These are phyloP conservation scores for Carabus problematicus DNA, from an alignment of 2,888 invertebrate genomes.

Conservation along the genomic window DNA sequence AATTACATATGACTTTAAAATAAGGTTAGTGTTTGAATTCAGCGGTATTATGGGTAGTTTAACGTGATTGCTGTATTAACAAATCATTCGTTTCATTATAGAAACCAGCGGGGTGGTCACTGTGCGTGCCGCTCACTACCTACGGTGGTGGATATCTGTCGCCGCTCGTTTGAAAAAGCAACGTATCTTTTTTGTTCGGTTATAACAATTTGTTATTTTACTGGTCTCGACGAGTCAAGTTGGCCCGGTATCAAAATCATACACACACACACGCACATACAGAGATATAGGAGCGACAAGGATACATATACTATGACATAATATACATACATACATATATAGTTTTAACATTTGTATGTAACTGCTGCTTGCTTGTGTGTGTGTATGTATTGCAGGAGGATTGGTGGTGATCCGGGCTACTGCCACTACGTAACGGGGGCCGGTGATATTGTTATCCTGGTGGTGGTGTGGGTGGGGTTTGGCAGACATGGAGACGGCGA, in stretches of 20 bases:
- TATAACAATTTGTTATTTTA: slow-evolving; percentile 58
- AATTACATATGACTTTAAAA: too few species aligned
- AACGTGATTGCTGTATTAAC: neutral
- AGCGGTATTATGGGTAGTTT: neutral
- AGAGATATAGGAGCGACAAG: neutral
- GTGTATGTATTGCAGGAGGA: neutral
- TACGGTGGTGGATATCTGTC: neutral
- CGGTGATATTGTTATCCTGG: slow-evolving; percentile 3
- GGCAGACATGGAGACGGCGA: slow-evolving; percentile 13
- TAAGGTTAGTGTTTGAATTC: too few species aligned
- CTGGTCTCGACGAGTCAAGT: slow-evolving; percentile 47
- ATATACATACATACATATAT: too few species aligned
- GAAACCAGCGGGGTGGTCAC: too few species aligned
- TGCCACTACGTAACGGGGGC: slow-evolving; percentile 9
- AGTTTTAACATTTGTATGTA: too few species aligned
- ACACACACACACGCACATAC: too few species aligned
- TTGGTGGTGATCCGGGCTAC: neutral
- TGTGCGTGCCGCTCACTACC: slow-evolving; percentile 9
- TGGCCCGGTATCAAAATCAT: slow-evolving; percentile 41
- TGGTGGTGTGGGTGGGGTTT: slow-evolving; percentile 11
- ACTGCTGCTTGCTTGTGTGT: neutral
- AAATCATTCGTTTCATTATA: neutral
- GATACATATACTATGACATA: neutral
- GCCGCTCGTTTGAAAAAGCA: slow-evolving; percentile 25
- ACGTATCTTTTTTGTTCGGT: slow-evolving; percentile 52